These are phyloP conservation scores for Bombus turneri DNA, from an alignment of 1,140 invertebrate species.

Conservation along the genomic window DNA sequence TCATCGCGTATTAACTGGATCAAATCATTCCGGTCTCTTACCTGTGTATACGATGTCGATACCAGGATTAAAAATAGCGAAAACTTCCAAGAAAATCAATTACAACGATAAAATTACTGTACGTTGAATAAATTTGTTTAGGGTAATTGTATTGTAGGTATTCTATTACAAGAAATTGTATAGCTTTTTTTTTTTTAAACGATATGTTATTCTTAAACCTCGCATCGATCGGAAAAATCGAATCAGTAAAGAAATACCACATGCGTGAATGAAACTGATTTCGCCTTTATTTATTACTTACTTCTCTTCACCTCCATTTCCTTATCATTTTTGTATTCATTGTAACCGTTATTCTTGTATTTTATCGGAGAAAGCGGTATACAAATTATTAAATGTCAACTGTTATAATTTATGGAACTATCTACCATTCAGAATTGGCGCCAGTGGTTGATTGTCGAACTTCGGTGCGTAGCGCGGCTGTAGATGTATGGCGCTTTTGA, in stretches of 20 bases:
- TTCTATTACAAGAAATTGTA: not conserved
- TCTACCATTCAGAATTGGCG: not conserved
- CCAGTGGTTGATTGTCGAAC: not conserved
- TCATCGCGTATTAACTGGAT: constrained; percentile 44
- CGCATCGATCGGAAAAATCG: not conserved
- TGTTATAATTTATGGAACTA: not conserved
- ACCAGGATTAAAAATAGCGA: constrained; percentile 39
- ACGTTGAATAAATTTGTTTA: constrained; percentile 28
- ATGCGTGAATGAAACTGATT: not conserved
- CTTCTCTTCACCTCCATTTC: not conserved
- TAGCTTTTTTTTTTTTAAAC: not conserved
- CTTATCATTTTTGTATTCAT: not conserved
- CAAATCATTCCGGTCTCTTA: constrained; percentile 51
- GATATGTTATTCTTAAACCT: not conserved
- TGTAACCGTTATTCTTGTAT: not conserved
- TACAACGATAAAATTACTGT: constrained; percentile 11
- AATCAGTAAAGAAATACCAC: not conserved
- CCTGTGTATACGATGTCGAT: constrained; percentile 24
- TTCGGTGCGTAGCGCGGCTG: not conserved
- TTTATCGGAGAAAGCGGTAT: not conserved
- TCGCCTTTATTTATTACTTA: not conserved
- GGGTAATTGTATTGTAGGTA: not conserved
- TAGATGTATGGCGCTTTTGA: not conserved
- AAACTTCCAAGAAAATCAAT: constrained; percentile 45
- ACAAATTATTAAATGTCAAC: not conserved